A percentile compares a stretch with the other conserved stretches of the same genome.
phyloP scores from a whole-genome alignment of 2,113 vertebrate species.

The Chaetodon auriga region DNA sequence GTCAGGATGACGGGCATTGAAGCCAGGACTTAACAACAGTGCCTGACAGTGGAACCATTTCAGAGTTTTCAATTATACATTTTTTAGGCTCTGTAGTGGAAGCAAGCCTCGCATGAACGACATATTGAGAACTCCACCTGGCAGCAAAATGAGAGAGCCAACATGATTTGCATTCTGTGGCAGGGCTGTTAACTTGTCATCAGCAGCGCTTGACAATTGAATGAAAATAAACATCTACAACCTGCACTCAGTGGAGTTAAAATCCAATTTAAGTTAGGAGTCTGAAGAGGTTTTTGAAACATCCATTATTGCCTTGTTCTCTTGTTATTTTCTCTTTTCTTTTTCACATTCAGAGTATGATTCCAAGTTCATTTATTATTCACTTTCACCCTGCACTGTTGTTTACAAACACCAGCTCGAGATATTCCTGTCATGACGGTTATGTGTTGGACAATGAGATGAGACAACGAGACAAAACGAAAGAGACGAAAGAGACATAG shows the following conservation, averaged over 20 bases:
- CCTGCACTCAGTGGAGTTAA: slow-evolving; percentile 64
- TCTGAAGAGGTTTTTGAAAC: slow-evolving; percentile 61
- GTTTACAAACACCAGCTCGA: slow-evolving; percentile 46
- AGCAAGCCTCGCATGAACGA: slow-evolving; percentile 60
- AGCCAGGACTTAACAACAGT: slow-evolving; percentile 58
- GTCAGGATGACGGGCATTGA: slow-evolving; percentile 67
- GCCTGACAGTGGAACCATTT: slow-evolving; percentile 66
- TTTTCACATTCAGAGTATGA: slow-evolving; percentile 36
- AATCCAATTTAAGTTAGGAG: slow-evolving; percentile 69
- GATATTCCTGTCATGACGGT: slow-evolving; percentile 3
- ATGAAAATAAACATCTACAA: slow-evolving; percentile 75
- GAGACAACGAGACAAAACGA: not conserved
- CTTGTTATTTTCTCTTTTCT: slow-evolving; percentile 34
- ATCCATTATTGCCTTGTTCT: slow-evolving; percentile 58
- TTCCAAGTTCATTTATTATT: slow-evolving; percentile 44
- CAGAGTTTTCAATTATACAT: slow-evolving; percentile 71
- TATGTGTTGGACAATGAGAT: slow-evolving; percentile 6
- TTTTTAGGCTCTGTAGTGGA: slow-evolving; percentile 62
- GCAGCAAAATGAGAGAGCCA: slow-evolving; percentile 71
- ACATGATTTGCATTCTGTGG: slow-evolving; percentile 70
- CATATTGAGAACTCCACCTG: slow-evolving; percentile 74
- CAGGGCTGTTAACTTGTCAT: slow-evolving; percentile 78
- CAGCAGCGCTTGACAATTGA: slow-evolving; percentile 68
- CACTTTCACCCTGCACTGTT: slow-evolving; percentile 29
- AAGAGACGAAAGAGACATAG: not conserved